A percentile compares a stretch with the other conserved stretches of the same genome.
Conservation (phyloP, 2,113 vertebrate genomes). For the Rhinichthys klamathensis region DNA sequence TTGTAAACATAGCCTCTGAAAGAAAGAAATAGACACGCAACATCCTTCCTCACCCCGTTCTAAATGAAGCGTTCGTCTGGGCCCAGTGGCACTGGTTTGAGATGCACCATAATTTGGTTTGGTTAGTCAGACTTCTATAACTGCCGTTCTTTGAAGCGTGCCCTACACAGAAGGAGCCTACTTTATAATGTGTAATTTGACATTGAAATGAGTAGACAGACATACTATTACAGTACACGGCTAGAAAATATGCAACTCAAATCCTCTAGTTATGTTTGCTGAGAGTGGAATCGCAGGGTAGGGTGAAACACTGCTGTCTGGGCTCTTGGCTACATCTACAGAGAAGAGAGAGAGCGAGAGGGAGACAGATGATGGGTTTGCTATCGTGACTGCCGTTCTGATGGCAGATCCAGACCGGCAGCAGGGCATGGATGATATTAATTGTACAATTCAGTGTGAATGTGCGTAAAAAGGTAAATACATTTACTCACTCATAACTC, state of each 20-base stretch:
- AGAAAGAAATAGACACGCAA: background rate
- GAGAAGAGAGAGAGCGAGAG: background rate
- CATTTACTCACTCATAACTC: constrained; percentile 23
- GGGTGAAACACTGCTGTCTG: constrained; percentile 29
- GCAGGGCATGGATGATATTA: constrained; percentile 14
- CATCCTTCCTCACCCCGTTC: constrained; percentile 11
- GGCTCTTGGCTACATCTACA: constrained; percentile 17
- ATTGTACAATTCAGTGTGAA: constrained; percentile 2
- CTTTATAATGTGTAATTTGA: constrained; percentile 47
- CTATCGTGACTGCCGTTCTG: constrained; percentile 34
- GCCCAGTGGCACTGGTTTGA: constrained; percentile 28
- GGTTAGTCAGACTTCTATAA: constrained; percentile 42
- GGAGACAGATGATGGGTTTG: constrained; percentile 32
- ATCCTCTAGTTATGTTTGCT: constrained; percentile 38
- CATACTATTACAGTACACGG: constrained; percentile 40
- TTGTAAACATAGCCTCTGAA: background rate
- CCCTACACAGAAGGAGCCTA: background rate
- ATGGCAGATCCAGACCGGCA: constrained; percentile 24
- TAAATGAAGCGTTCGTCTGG: constrained; percentile 20
- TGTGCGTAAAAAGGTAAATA: constrained; percentile 5
- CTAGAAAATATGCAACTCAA: constrained; percentile 22
- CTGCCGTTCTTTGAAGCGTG: constrained; percentile 30
- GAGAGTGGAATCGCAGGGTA: background rate
- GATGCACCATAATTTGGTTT: constrained; percentile 35
- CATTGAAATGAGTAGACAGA: constrained; percentile 42